Base-by-base conservation (phyloP, 2,797 vertebrate genomes). In the Agapornis canus region DNA sequence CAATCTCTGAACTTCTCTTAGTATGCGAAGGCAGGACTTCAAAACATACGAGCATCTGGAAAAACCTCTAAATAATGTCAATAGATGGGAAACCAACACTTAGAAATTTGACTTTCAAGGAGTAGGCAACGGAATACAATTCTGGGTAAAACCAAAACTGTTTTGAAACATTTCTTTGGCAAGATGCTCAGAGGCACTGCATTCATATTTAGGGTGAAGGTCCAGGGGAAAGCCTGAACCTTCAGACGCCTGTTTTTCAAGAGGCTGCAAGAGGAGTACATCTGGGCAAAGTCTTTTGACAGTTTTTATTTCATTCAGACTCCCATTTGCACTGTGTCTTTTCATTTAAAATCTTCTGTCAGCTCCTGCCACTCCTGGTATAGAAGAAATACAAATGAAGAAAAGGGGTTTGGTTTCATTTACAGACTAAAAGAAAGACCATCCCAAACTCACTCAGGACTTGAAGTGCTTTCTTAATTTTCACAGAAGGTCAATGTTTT, bases 391-490 rank as follows among this genome's bases (percentile, higher is more conserved):
- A 61, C 11, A 70, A 85, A 87, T 5, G 23, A 85, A 83, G 26
- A 73, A 92, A 84, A 79, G 11, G 18, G 20, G 77, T 69, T 87
- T 77, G n/a, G 21, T 69, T 94, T 86, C 56, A 75, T 87, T 59
- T 71, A 61, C 26, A 76, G 51, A 95, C 72, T 52, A 56, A 66
- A 78, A 82, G n/a, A 78, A 72, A 75, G 23, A 68, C 29, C 17
- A 71, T 66, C 59, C 47, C 59, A 82, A 90, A 82, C 39, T 61
- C 78, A 85, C 60, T 84, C 66, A 77, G 52, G 64, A 82, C 42
- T 92, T 70, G 16, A 89, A 84, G 32, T 29, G 40, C n/a, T 88
- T 95, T 88, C 57, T 85, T 39, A 23, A 75, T 78, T 96, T 93
- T 68, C 71, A 31, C 31, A 68, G 39, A 77, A 92, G 42, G 43